Evolutionary conservation across 2,888 invertebrate genomes (phyloP).

Genomic region (Stenodema calcarata): DNA sequence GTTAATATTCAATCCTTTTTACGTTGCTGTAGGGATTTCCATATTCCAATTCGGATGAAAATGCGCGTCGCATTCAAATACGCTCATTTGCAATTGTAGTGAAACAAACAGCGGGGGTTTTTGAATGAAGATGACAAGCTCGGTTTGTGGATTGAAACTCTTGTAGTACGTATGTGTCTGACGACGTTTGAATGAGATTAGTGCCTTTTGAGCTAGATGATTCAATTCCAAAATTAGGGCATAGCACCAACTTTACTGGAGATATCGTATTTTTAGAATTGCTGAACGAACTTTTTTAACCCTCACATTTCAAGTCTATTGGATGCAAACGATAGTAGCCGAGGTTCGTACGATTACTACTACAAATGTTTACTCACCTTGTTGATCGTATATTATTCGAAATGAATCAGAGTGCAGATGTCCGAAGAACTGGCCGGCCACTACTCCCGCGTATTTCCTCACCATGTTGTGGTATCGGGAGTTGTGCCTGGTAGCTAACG

Average conservation of each 20-base stretch:
- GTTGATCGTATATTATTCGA: constrained; percentile 79
- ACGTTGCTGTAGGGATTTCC: not conserved
- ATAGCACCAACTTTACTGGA: no score
- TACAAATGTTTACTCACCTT: constrained; percentile 65
- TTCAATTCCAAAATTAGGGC: no score
- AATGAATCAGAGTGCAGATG: constrained; percentile 92
- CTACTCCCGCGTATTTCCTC: constrained; percentile 77
- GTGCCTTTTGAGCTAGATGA: no score
- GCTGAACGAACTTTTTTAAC: no score
- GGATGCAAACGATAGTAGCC: no score
- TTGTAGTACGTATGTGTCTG: no score
- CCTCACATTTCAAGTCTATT: no score
- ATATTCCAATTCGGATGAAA: not conserved
- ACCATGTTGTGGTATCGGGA: constrained; percentile 76
- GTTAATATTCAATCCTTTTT: constrained; percentile 2
- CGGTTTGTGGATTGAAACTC: not conserved
- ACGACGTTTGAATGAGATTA: no score
- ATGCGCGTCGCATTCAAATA: not conserved
- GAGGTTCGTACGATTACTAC: no score
- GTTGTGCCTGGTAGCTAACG: constrained; percentile 77
- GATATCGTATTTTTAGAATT: no score
- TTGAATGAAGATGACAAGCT: not conserved
- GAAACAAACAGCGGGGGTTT: not conserved
- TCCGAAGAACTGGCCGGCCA: constrained; percentile 90
- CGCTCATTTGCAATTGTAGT: not conserved